Evolutionary conservation across 2,888 invertebrate species (phyloP).

Genomic region (Andrena bicolor): DNA sequence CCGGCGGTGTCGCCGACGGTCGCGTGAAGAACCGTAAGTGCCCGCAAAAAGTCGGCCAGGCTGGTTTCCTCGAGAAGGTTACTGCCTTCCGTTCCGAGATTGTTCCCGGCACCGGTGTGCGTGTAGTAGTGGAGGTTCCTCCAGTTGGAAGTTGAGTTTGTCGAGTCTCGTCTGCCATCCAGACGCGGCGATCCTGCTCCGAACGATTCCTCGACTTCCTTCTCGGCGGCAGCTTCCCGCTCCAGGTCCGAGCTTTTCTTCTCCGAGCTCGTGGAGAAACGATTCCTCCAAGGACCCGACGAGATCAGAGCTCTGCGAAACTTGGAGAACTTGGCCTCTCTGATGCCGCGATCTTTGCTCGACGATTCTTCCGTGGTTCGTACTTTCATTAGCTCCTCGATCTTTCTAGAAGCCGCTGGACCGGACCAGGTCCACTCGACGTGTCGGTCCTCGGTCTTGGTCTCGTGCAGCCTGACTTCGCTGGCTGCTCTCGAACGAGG

Average conservation of each 20-base stretch:
- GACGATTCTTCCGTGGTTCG: constrained; percentile 72
- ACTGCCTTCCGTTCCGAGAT: constrained; percentile 86
- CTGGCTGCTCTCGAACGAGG: constrained; percentile 88
- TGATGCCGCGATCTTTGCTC: constrained; percentile 45
- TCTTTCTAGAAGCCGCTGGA: constrained; percentile 87
- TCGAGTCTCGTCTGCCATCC: constrained; percentile 29
- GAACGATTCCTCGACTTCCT: constrained; percentile 46
- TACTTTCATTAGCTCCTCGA: constrained; percentile 85
- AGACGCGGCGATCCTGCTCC: not conserved
- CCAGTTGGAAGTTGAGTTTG: constrained; percentile 64
- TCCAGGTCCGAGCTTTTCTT: constrained; percentile 29
- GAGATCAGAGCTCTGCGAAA: constrained; percentile 78
- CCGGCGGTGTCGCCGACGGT: constrained; percentile 81
- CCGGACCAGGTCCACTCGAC: constrained; percentile 90
- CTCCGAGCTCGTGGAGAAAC: constrained; percentile 29
- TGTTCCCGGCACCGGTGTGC: constrained; percentile 75
- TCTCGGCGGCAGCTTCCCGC: not conserved
- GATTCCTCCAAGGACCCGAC: constrained; percentile 38
- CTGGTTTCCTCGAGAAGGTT: constrained; percentile 93
- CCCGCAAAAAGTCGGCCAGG: constrained; percentile 92
- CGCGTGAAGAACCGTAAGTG: constrained; percentile 90
- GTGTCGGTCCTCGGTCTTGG: constrained; percentile 81
- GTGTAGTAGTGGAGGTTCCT: constrained; percentile 74
- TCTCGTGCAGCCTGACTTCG: constrained; percentile 85
- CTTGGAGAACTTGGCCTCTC: constrained; percentile 71